phyloP scores from a whole-genome alignment of 2,113 vertebrate genomes.

The Macaca nemestrina region DNA sequence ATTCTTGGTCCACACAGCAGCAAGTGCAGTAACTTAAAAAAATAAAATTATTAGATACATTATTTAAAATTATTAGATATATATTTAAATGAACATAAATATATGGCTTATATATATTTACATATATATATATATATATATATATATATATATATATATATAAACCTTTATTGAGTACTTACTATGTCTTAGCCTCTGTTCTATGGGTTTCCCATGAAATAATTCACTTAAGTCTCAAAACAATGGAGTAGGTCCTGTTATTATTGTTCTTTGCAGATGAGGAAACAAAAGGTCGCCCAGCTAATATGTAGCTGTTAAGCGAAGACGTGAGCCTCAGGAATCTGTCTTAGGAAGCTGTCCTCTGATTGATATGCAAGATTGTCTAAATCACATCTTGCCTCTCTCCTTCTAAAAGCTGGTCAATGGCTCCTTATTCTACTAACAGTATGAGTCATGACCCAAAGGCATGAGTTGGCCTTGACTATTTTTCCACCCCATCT shows the following conservation, averaged over 20 bases:
- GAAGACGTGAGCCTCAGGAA: background rate
- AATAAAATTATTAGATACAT: background rate
- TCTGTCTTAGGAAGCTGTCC: background rate
- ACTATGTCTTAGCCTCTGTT: background rate
- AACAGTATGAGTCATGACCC: background rate
- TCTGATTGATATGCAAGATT: background rate
- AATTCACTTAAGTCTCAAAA: conserved; percentile 33
- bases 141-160: background rate
- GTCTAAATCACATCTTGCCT: background rate
- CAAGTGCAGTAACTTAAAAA: background rate
- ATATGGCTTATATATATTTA: background rate
- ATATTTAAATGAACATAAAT: background rate
- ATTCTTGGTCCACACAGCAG: background rate
- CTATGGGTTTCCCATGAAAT: background rate
- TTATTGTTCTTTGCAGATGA: background rate
- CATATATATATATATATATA: background rate
- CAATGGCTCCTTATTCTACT: background rate
- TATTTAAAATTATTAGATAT: background rate
- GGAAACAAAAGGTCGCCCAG: background rate
- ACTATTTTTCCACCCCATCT: background rate
- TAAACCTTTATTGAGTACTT: background rate
- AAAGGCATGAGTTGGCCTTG: background rate
- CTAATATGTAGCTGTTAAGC: background rate
- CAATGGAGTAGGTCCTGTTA: background rate
- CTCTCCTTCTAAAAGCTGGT: background rate